Percentiles rank a stretch among this genome's conserved stretches.
These are phyloP conservation scores for Coboldia fuscipes DNA, from an alignment of 1,140 invertebrate genomes.

Conservation along the genomic window DNA sequence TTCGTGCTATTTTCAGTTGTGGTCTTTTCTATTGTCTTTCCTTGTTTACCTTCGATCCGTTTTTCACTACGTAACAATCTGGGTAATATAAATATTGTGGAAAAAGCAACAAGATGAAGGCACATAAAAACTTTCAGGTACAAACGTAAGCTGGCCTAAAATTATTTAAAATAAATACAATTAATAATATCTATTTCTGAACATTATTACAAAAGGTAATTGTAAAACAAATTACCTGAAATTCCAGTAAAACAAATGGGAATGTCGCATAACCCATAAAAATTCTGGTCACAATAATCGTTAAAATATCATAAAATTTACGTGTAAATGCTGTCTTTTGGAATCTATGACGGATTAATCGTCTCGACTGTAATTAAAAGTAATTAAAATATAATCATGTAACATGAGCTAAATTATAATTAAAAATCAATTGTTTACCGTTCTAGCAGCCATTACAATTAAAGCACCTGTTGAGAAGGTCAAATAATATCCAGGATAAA, in stretches of 20 bases:
- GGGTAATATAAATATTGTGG: slow-evolving; percentile 28
- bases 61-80: slow-evolving; percentile 15
- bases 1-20: background rate
- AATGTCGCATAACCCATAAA: slow-evolving; percentile 70
- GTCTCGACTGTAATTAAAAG: slow-evolving; percentile 49
- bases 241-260: slow-evolving; percentile 74
- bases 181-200: too few species aligned
- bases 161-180: background rate
- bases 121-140: slow-evolving; percentile 43
- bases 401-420: background rate
- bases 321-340: slow-evolving; percentile 24
- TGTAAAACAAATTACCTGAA: slow-evolving; percentile 22
- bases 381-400: slow-evolving; percentile 22
- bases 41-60: slow-evolving; percentile 3
- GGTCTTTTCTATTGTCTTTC: background rate
- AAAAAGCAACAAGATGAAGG: slow-evolving; percentile 30
- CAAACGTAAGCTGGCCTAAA: slow-evolving; percentile 30
- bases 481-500: slow-evolving; percentile 93
- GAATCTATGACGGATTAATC: slow-evolving; percentile 40
- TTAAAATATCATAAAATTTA: slow-evolving; percentile 53
- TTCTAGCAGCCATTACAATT: slow-evolving; percentile 64
- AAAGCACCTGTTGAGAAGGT: slow-evolving; percentile 78
- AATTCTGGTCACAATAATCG: slow-evolving; percentile 56
- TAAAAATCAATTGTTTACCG: slow-evolving; percentile 26
- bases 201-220: too few species aligned